phyloP scores from a whole-genome alignment of 92 coral and sea anemone genomes.

The Porites divaricata region DNA sequence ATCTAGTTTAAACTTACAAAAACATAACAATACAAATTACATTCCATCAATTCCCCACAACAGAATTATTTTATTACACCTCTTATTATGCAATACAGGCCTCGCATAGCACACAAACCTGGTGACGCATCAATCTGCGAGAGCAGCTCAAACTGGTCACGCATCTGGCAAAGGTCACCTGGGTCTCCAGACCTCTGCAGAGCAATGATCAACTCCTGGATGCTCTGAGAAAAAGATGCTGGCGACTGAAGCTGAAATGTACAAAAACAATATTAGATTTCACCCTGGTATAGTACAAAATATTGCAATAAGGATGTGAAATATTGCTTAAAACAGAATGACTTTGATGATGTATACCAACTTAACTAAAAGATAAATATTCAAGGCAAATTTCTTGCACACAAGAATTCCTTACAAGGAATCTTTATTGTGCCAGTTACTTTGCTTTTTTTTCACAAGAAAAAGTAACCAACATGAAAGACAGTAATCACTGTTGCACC shows the following conservation, averaged over 20 bases:
- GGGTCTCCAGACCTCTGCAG: constrained; percentile 96
- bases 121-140: constrained; percentile 95
- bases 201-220: constrained; percentile 92
- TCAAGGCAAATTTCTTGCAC: no score
- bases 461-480: background rate
- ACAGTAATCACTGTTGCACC: constrained; percentile 28
- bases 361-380: no score
- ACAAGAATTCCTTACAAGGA: no score
- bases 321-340: no score
- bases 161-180: constrained; percentile 87
- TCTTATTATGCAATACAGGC: background rate
- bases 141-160: constrained; percentile 89
- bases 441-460: background rate
- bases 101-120: constrained; percentile 61
- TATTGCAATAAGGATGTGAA: no score
- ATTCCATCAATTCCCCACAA: no score
- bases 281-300: no score
- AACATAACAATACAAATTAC: no score
- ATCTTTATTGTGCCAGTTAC: background rate
- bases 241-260: constrained; percentile 90
- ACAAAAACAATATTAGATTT: background rate
- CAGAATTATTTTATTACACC: no score
- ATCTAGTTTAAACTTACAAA: no score
- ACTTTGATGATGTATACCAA: no score
- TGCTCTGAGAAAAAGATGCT: constrained; percentile 93